Base-by-base conservation (phyloP, 2,888 invertebrate species). In the Drosophila nigritarsus region DNA sequence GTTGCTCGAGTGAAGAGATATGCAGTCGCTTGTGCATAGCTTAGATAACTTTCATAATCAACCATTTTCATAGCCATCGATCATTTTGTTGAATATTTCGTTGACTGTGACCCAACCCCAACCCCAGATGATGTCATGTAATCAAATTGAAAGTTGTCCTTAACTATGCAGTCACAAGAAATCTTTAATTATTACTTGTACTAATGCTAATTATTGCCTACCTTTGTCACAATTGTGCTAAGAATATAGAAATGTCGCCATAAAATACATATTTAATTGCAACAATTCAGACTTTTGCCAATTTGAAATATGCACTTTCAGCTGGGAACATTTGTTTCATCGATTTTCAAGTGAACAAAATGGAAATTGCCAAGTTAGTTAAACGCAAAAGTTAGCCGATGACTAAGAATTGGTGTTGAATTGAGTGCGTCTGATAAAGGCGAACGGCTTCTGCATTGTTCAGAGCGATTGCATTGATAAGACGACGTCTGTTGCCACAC, bases 391-490 rank as follows among this genome's bases (percentile, higher is more conserved):
- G n/a, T n/a, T n/a, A n/a, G n/a, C n/a, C n/a, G n/a, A n/a, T 34
- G 66, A 34, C 40, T 20, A 65, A 40, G 48, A 54, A 40, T 48
- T 40, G 64, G 6, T 48, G 38, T 50, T 40, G 20, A 38, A 48
- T 15, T 48, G 45, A 38, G 0, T 11, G 50, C 32, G 2, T 8
- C 2, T 42, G 68, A 50, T 55, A 58, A 54, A 34, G 30, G 27
- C 45, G n/a, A 40, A 38, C n/a, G 42, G 34, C 60, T 42, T 58
- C 65, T 75, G 75, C 75, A 71, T 49, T 73, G 67, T n/a, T 42
- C 73, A 67, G 24, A 32, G 11, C 55, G 48, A 56, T 63, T 69
- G 64, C 74, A 69, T 62, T 42, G 72, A 85, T 82, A 83, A 64
- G 50, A 11, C 32, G 30, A 15, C 36, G 32, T 5, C n/a, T 27